Evolutionary conservation across 53 echinoderm and acorn worm genomes (phyloP).

Genomic region (Holothuria leucospilota): DNA sequence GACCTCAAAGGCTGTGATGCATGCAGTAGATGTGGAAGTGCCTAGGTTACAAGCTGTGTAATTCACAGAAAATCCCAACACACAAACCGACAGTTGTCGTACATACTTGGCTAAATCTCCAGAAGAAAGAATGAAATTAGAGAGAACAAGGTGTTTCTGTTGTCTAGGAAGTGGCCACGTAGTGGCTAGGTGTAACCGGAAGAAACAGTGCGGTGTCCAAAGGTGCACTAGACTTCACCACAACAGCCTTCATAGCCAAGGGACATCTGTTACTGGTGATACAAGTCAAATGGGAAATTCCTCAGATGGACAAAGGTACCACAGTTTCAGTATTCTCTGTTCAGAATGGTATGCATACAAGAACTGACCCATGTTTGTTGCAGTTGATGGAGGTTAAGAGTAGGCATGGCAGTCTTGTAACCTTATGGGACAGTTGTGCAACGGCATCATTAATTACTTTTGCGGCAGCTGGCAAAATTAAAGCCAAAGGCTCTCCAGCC

Average conservation of each 20-base stretch:
- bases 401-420: conserved; percentile 28
- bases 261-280: background rate
- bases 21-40: background rate
- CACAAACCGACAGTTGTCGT: conserved; percentile 36
- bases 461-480: conserved; percentile 49
- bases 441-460: conserved; percentile 59
- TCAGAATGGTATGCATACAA: conserved; percentile 32
- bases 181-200: conserved; percentile 31
- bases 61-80: conserved; percentile 43
- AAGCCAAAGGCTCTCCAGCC: conserved; percentile 52
- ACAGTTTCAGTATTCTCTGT: background rate
- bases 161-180: conserved; percentile 45
- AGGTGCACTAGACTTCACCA: conserved; percentile 53
- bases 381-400: conserved; percentile 56
- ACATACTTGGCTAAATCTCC: conserved; percentile 22
- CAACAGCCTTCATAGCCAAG: conserved; percentile 24
- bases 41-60: conserved; percentile 24
- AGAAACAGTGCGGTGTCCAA: conserved; percentile 40
- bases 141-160: conserved; percentile 49
- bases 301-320: background rate
- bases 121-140: conserved; percentile 14
- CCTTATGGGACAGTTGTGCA: conserved; percentile 66
- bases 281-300: background rate
- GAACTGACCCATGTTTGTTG: conserved; percentile 42
- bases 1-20: conserved; percentile 17